Evolutionary conservation across 1,140 invertebrate genomes (phyloP), one percentile per base, ranked within the genome.

Genomic region (Goniozus legneri): DNA sequence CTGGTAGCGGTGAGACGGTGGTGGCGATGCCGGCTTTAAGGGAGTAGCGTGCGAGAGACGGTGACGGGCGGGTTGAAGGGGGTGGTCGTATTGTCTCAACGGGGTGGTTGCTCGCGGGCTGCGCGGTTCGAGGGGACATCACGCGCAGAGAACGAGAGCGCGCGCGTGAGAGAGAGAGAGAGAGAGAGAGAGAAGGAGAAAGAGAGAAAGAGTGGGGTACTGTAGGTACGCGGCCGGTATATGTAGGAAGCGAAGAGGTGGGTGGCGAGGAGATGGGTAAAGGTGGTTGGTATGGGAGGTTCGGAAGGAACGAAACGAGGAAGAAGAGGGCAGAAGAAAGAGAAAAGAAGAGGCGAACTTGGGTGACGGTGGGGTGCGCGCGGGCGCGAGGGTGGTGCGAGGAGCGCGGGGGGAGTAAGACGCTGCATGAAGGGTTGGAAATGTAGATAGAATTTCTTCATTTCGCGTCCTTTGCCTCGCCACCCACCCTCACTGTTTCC

Each of bases 401-500:
- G 15, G 47, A 48, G 48, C 36, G 54, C 35, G 40, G 49, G 56
- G 54, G 65, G 65, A 69, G 71, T 69, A 74, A 75, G 73, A 71
- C 67, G 71, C 54, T 64, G 71, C 68, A 73, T 73, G 73, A 76
- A 76, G 71, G 73, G 73, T 76, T 76, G 73, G 71, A 76, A 73
- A 76, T 74, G 69, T 73, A 76, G 71, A 75, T 74, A 76, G 71
- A 76, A 76, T 76, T 76, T 76, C 73, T 76, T 76, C 73, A 76
- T 76, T 76, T 76, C 71, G 64, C 71, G 67, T 75, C 64, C 62
- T 62, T 65, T 66, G 64, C 50, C 39, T 36, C 19, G 47, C 41
- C 58, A 45, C 49, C 56, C 55, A 52, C 35, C 54, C 43, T 33
- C 50, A 44, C 43, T 39, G 44, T 46, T 50, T 49, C 49, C 54